Conservation (phyloP, 2,113 vertebrate genomes). For the Macquaria ambigua region DNA sequence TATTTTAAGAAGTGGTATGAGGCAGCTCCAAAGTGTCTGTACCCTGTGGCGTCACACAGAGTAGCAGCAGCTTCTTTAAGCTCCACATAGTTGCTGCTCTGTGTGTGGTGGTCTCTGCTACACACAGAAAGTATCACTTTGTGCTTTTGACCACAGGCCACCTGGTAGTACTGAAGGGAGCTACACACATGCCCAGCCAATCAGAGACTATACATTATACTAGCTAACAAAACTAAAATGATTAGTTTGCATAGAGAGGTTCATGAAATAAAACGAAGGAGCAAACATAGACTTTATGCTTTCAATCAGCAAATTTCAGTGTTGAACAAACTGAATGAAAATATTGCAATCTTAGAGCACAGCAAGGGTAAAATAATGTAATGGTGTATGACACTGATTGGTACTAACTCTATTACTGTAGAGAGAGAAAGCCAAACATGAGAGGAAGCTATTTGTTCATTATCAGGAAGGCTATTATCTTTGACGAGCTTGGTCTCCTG, state of each 20-base stretch:
- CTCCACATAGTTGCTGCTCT: constrained; percentile 25
- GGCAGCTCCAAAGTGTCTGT: constrained; percentile 45
- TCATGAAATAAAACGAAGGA: constrained; percentile 1
- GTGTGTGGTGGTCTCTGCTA: constrained; percentile 29
- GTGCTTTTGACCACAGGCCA: constrained; percentile 43
- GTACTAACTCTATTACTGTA: constrained; percentile 19
- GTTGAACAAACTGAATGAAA: constrained; percentile 23
- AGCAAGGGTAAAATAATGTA: constrained; percentile 3
- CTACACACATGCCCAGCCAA: not conserved
- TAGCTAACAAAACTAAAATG: not conserved
- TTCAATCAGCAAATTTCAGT: constrained; percentile 3
- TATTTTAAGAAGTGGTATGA: constrained; percentile 64
- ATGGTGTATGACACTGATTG: constrained; percentile 36
- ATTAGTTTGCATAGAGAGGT: not conserved
- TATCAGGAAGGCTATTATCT: constrained; percentile 62
- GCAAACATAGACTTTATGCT: not conserved
- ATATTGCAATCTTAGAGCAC: constrained; percentile 1
- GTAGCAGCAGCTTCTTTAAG: constrained; percentile 45
- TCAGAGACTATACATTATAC: constrained; percentile 4
- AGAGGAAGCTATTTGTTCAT: constrained; percentile 58
- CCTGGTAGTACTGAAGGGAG: constrained; percentile 9
- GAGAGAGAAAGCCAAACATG: constrained; percentile 26
- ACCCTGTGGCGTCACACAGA: constrained; percentile 40
- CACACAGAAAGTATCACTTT: constrained; percentile 35
- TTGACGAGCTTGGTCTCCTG: constrained; percentile 56